Base-by-base conservation (phyloP, 2,888 invertebrate genomes). In the Tetragonisca angustula region DNA sequence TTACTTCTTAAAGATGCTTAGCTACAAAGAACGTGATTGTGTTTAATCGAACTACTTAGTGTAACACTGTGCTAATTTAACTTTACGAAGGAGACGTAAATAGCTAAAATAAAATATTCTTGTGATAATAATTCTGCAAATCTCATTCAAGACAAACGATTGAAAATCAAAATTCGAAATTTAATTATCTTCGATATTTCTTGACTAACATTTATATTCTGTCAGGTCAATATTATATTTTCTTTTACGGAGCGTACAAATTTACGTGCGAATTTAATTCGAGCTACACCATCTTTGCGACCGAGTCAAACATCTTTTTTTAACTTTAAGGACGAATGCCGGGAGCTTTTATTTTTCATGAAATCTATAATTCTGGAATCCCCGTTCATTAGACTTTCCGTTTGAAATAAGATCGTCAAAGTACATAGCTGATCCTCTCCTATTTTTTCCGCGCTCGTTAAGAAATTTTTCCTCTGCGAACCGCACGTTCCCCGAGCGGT, bases 391-490 rank as follows among this genome's bases (percentile, higher is more conserved):
- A 11, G 43, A 43, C 17, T 43, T 59, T 49, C 3, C 59, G 5
- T 9, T 19, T 9, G 43, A 4, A 1, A 19, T 15, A 24, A 59
- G n/a, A 56, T 11, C n/a, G 52, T 0, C 27, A 9, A 56, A 56
- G n/a, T 4, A 32, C 54, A 36, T 24, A 19, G 24, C 24, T 3
- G 43, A 13, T 15, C 19, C 13, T 59, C 43, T 36, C 15, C 24
- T 49, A 61, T 61, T 21, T 71, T 71, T 71, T 24, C 59, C 43
- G 24, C 2, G 56, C 43, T 61, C 24, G 59, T 71, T 71, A 59
- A 71, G 56, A 61, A 15, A 71, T 61, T 49, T 71, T 43, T 71
- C 19, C 71, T 11, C 19, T 15, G 19, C 71, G 27, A 59, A 13
- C 49, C 71, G 43, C 13, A 56, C 43, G 24, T 59, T 27, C 27